Evolutionary conservation across 2,888 invertebrate genomes (phyloP).

Genomic region (Drosophila vallismaia): DNA sequence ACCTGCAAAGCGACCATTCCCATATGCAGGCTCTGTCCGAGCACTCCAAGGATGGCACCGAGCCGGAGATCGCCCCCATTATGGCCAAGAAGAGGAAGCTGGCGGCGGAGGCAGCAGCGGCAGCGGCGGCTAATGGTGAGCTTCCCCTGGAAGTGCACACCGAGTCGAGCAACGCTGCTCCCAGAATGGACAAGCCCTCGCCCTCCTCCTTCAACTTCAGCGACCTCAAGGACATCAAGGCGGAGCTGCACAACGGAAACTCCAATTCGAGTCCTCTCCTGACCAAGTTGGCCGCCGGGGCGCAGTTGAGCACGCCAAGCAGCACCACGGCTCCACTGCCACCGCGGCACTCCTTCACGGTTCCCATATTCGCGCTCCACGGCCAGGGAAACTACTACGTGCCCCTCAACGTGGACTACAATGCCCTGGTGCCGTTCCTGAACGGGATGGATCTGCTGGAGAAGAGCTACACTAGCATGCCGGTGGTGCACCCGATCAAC

Average conservation of each 20-base stretch:
- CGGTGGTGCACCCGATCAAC: constrained; percentile 92
- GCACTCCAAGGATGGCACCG: constrained; percentile 83
- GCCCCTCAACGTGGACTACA: constrained; percentile 92
- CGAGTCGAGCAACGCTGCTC: constrained; percentile 54
- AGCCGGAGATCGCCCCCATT: constrained; percentile 81
- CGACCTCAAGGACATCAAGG: constrained; percentile 79
- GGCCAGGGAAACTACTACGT: constrained; percentile 95
- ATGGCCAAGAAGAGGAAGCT: constrained; percentile 82
- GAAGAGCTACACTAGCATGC: constrained; percentile 84
- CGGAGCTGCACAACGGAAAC: constrained; percentile 73
- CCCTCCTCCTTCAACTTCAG: constrained; percentile 75
- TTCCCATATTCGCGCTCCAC: constrained; percentile 96
- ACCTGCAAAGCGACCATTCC: constrained; percentile 81
- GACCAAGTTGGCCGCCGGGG: constrained; percentile 58
- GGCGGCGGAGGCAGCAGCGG: constrained; percentile 73
- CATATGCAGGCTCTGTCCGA: constrained; percentile 81
- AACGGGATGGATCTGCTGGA: constrained; percentile 86
- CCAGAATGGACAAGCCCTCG: constrained; percentile 62
- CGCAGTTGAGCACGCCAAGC: constrained; percentile 66
- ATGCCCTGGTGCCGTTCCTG: constrained; percentile 89
- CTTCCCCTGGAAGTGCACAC: constrained; percentile 48
- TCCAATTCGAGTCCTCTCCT: constrained; percentile 68
- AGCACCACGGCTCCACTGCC: constrained; percentile 69
- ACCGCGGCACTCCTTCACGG: constrained; percentile 84
- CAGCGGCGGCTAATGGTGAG: constrained; percentile 63